Conservation (phyloP, 2,113 vertebrate species). For the Pelvicachromis taeniatus region DNA sequence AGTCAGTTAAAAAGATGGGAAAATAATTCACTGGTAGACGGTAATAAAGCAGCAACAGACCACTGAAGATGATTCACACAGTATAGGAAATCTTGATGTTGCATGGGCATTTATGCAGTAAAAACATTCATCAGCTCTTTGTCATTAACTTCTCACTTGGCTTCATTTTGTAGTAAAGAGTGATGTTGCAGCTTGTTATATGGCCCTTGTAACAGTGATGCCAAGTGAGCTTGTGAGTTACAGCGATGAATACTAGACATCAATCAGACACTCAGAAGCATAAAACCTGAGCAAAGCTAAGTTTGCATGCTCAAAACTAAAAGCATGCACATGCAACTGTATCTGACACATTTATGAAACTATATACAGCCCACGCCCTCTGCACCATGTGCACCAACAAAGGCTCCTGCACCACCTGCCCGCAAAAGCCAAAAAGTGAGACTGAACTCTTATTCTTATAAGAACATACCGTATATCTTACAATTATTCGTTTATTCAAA, state of each 20-base stretch:
- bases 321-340: not conserved
- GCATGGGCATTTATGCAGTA: constrained; percentile 11
- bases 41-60: constrained; percentile 10
- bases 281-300: not conserved
- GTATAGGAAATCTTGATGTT: constrained; percentile 2
- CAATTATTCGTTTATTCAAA: too few species aligned
- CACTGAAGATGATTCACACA: constrained; percentile 8
- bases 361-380: not conserved
- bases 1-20: constrained; percentile 1
- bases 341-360: not conserved
- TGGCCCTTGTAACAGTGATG: not conserved
- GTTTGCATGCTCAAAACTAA: not conserved
- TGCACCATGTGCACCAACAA: not conserved
- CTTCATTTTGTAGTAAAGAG: constrained; percentile 2
- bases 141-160: constrained; percentile 15
- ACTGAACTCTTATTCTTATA: not conserved
- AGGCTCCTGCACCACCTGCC: not conserved
- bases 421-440: not conserved
- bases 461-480: too few species aligned
- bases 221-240: constrained; percentile 7
- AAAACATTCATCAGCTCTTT: constrained; percentile 36
- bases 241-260: not conserved
- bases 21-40: not conserved
- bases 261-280: not conserved
- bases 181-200: constrained; percentile 16